phyloP scores from a whole-genome alignment of 2,113 vertebrate genomes.

The Asarcornis scutulata region DNA sequence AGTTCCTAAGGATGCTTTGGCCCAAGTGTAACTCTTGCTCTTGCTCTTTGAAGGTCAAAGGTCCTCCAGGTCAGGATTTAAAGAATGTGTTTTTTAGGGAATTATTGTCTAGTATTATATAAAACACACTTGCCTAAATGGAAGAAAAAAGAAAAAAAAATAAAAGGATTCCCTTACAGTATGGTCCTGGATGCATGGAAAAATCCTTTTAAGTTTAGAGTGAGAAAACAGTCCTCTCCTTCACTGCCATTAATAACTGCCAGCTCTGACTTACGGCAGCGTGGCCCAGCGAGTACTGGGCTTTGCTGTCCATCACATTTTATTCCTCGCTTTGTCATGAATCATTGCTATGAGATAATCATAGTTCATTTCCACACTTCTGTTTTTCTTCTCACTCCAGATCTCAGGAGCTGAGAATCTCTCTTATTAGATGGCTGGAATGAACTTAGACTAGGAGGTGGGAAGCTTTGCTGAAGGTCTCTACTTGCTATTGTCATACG shows the following conservation, averaged over 20 bases:
- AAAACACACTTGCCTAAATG: background rate
- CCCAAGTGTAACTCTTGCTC: background rate
- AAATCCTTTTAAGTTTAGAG: background rate
- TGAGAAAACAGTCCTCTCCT: background rate
- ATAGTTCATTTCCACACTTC: background rate
- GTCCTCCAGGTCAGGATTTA: background rate
- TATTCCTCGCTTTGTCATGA: background rate
- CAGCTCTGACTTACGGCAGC: background rate
- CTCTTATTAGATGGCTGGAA: background rate
- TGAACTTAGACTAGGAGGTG: background rate
- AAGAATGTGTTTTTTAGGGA: background rate
- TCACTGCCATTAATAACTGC: background rate
- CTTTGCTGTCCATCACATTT: background rate
- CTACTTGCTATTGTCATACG: background rate
- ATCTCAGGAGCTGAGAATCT: background rate
- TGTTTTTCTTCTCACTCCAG: background rate
- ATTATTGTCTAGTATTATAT: background rate
- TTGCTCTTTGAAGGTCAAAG: background rate
- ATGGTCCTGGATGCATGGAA: background rate
- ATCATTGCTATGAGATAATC: background rate
- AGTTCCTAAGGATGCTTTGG: background rate
- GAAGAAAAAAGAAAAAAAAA: background rate
- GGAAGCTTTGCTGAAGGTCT: background rate
- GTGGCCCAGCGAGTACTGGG: background rate
- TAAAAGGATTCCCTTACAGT: background rate